Evolutionary conservation across 2,888 invertebrate species (phyloP).

Genomic region (Agapostemon virescens): DNA sequence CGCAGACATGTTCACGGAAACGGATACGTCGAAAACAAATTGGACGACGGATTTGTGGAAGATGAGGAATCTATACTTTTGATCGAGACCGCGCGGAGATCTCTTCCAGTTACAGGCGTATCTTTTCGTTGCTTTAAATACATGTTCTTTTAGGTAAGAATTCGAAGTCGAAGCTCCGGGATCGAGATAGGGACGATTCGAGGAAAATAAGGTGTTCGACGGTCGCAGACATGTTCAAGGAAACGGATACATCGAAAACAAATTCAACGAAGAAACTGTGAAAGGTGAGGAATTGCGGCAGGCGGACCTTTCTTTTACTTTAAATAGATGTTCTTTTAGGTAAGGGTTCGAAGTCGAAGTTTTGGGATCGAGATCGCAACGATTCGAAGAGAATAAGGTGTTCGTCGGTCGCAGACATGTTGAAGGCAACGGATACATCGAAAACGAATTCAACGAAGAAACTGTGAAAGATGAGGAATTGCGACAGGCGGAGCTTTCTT

Average conservation of each 20-base stretch:
- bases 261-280: neutral
- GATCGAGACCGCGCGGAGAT: neutral
- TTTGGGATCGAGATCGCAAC: neutral
- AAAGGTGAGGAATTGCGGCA: no score
- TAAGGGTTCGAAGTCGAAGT: neutral
- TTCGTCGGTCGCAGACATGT: no score
- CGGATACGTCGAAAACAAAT: neutral
- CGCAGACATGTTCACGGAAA: neutral
- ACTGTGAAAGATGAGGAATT: neutral
- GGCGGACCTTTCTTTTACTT: neutral
- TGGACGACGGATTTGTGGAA: neutral
- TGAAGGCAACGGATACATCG: neutral
- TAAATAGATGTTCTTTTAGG: neutral
- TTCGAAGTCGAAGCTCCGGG: neutral
- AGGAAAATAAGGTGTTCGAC: neutral
- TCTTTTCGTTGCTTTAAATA: neutral
- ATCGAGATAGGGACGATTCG: neutral
- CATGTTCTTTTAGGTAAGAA: neutral
- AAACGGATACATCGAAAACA: neutral
- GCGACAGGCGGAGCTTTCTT: no score
- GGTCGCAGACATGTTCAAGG: no score
- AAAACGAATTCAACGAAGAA: neutral
- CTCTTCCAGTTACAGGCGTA: neutral
- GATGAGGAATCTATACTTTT: neutral
- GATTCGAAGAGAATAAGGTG: neutral